Evolutionary conservation across 1,140 invertebrate species (phyloP).

Genomic region (Ips typographus): DNA sequence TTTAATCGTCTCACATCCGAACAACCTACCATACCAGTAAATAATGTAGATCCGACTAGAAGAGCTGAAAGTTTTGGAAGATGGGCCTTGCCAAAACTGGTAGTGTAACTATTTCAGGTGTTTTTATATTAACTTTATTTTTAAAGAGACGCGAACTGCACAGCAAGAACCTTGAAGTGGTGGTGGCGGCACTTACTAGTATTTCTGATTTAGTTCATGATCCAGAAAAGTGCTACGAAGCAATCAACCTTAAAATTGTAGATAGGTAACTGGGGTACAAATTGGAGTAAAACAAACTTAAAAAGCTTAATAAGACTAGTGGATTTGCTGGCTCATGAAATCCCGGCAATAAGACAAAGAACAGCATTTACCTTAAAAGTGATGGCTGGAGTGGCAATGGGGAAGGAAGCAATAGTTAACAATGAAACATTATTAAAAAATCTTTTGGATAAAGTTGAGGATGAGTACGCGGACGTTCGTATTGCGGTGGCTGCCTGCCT

Average conservation of each 20-base stretch:
- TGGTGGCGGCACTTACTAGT: conserved; percentile 43
- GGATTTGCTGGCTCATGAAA: conserved; percentile 39
- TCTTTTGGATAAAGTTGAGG: conserved; percentile 37
- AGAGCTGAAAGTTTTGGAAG: conserved; percentile 44
- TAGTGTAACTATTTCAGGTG: conserved; percentile 23
- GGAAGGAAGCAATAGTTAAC: conserved; percentile 41
- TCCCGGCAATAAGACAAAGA: conserved; percentile 42
- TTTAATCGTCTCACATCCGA: conserved; percentile 45
- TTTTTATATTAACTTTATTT: not conserved
- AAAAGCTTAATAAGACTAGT: conserved; percentile 32
- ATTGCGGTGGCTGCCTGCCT: conserved; percentile 40
- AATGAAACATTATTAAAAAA: conserved; percentile 40
- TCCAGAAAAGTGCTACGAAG: conserved; percentile 47
- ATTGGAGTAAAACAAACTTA: not conserved
- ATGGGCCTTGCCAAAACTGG: conserved; percentile 47
- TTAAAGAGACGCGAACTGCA: conserved; percentile 45
- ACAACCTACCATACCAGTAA: conserved; percentile 44
- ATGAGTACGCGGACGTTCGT: conserved; percentile 36
- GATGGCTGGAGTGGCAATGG: conserved; percentile 40
- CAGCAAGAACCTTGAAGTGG: conserved; percentile 34
- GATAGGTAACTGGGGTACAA: conserved; percentile 33
- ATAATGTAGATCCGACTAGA: conserved; percentile 44
- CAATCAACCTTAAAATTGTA: conserved; percentile 41
- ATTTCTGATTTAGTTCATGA: conserved; percentile 46
- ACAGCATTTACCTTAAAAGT: conserved; percentile 38